Percentiles rank a stretch among this genome's conserved stretches.
phyloP scores from a whole-genome alignment of 2,113 vertebrate genomes.

The Brachirus orientalis region DNA sequence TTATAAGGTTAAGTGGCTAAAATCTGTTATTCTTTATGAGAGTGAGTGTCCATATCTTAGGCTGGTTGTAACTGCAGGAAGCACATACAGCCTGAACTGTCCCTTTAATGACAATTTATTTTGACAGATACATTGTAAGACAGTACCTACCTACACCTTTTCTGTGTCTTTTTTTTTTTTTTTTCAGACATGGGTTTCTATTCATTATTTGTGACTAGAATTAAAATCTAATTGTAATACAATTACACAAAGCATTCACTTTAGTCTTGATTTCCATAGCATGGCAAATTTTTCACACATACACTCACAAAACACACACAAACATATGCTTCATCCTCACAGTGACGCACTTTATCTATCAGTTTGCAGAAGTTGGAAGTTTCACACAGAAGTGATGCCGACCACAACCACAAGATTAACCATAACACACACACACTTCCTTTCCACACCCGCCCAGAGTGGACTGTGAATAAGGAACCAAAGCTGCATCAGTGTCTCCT shows the following conservation, averaged over 20 bases:
- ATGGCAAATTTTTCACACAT: background rate
- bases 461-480: constrained; percentile 4
- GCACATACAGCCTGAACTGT: too few species aligned
- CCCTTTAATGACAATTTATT: too few species aligned
- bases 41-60: too few species aligned
- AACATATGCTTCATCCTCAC: background rate
- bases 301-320: background rate
- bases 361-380: constrained; percentile 36
- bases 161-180: background rate
- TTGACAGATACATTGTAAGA: too few species aligned
- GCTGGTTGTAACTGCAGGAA: too few species aligned
- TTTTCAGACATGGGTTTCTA: background rate
- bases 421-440: constrained; percentile 23
- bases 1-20: too few species aligned
- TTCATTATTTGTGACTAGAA: too few species aligned
- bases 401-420: constrained; percentile 36
- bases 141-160: too few species aligned
- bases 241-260: background rate
- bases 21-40: too few species aligned
- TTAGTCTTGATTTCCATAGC: background rate
- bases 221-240: background rate
- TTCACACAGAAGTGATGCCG: constrained; percentile 27
- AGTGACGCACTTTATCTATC: background rate
- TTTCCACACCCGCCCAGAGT: background rate
- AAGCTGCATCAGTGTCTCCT: background rate